phyloP scores from a whole-genome alignment of 2,797 vertebrate species.

The Oryzias sinensis region DNA sequence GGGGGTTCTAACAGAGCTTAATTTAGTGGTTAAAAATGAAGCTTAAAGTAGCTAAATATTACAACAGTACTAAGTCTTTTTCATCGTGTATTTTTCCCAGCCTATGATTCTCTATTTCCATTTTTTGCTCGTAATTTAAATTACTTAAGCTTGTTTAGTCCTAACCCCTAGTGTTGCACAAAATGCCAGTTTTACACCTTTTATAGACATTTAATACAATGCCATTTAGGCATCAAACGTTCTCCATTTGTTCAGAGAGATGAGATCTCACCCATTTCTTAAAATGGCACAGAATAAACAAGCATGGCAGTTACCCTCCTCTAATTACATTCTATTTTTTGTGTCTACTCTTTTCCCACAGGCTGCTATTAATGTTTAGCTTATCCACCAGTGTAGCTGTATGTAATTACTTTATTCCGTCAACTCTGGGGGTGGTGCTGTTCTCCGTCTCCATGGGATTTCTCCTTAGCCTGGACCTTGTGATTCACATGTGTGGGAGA shows the following conservation, averaged over 20 bases:
- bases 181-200: neutral
- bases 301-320: slow-evolving; percentile 18
- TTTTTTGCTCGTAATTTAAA: neutral
- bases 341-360: slow-evolving; percentile 58
- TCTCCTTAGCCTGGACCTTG: slow-evolving; percentile 92
- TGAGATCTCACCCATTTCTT: slow-evolving; percentile 7
- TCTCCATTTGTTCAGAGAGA: neutral
- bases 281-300: slow-evolving; percentile 17
- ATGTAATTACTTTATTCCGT: slow-evolving; percentile 91
- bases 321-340: slow-evolving; percentile 7
- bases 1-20: neutral
- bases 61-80: no score
- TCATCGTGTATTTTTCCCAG: no score
- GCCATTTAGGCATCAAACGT: neutral
- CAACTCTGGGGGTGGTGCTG: slow-evolving; percentile 86
- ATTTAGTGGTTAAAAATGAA: no score
- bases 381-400: slow-evolving; percentile 83
- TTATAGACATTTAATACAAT: neutral
- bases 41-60: no score
- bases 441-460: slow-evolving; percentile 92
- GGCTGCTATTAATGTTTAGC: slow-evolving; percentile 91
- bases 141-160: no score
- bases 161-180: neutral
- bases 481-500: slow-evolving; percentile 60
- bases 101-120: no score